A percentile compares a stretch with the other conserved stretches of the same genome.
These are phyloP conservation scores for Sesia apiformis DNA, from an alignment of 2,888 invertebrate genomes.

Conservation along the genomic window DNA sequence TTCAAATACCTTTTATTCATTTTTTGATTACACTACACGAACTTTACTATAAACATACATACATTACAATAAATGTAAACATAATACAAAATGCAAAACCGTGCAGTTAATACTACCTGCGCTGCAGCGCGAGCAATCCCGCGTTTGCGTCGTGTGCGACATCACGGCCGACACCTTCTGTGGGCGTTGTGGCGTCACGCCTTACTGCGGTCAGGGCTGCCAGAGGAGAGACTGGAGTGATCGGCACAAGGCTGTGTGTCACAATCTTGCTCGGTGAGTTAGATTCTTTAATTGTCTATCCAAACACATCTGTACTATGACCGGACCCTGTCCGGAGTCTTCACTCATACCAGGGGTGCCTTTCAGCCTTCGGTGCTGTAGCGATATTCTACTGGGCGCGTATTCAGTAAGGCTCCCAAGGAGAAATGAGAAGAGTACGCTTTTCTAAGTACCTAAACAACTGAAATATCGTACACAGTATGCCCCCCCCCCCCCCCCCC, in stretches of 20 bases:
- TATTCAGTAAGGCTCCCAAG: no score
- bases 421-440: no score
- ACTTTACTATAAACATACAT: no score
- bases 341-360: no score
- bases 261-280: slow-evolving; percentile 46
- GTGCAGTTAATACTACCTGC: slow-evolving; percentile 42
- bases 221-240: slow-evolving; percentile 45
- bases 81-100: slow-evolving; percentile 2
- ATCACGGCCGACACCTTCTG: slow-evolving; percentile 34
- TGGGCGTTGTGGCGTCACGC: slow-evolving; percentile 43
- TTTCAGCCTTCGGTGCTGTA: no score
- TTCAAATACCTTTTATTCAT: no score
- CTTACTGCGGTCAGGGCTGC: slow-evolving; percentile 46
- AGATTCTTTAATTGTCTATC: neutral
- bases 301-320: neutral
- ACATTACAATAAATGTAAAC: neutral
- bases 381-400: no score
- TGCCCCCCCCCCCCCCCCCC: no score
- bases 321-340: no score
- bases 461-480: no score
- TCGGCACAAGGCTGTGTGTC: slow-evolving; percentile 41
- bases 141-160: slow-evolving; percentile 42
- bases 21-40: no score
- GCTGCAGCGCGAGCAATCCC: slow-evolving; percentile 32
- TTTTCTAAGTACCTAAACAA: no score